Percentiles rank a stretch among this genome's conserved stretches.
Conservation (phyloP, 2,888 invertebrate species). For the Drosophila kokeensis region DNA sequence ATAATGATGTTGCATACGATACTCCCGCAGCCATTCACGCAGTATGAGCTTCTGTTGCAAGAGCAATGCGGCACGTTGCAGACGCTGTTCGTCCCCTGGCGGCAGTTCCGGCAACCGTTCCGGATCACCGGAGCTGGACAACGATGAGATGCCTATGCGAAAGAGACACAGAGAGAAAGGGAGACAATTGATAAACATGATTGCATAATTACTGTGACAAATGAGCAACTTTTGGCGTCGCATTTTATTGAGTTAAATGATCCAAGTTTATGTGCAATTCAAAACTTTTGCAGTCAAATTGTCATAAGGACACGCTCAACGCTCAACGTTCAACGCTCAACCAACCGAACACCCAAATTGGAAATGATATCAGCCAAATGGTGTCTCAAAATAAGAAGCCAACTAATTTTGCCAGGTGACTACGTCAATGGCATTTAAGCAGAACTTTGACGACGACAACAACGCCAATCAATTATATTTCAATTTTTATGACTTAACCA, state of each 20-base stretch:
- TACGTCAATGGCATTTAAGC: conserved; percentile 57
- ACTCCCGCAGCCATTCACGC: conserved; percentile 93
- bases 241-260: conserved; percentile 69
- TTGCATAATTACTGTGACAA: neutral
- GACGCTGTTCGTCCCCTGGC: conserved; percentile 92
- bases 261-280: conserved; percentile 41
- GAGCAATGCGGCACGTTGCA: conserved; percentile 92
- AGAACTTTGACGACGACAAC: conserved; percentile 39
- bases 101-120: conserved; percentile 91
- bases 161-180: conserved; percentile 34
- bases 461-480: conserved; percentile 80
- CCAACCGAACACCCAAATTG: conserved; percentile 6
- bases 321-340: neutral
- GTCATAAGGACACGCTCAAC: conserved; percentile 27
- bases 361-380: conserved; percentile 48
- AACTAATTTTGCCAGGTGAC: conserved; percentile 70
- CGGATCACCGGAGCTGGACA: conserved; percentile 93
- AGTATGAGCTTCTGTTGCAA: conserved; percentile 93
- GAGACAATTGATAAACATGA: conserved; percentile 1
- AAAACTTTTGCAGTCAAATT: conserved; percentile 45
- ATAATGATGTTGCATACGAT: conserved; percentile 90
- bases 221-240: conserved; percentile 42
- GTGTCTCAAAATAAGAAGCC: conserved; percentile 64
- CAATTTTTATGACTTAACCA: conserved; percentile 69
- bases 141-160: conserved; percentile 91